These are phyloP conservation scores for Propithecus deckenii DNA, from an alignment of 2,797 vertebrate genomes.

Conservation along the genomic window DNA sequence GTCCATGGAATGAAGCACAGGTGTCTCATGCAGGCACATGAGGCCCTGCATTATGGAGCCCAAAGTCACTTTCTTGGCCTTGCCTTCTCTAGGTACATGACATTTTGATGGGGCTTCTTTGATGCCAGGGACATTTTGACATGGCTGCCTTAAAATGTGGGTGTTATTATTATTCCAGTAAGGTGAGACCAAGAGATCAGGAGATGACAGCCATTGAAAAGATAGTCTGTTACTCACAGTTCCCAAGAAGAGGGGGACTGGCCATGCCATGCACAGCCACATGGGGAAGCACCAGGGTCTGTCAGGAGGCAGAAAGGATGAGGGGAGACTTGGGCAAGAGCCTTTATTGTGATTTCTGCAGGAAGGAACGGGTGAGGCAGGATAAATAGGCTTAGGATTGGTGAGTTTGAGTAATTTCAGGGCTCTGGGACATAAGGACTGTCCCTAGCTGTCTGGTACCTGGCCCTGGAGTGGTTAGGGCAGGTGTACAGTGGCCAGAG, in stretches of 20 bases:
- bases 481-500: background rate
- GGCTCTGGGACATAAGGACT: background rate
- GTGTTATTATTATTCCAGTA: background rate
- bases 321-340: background rate
- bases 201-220: background rate
- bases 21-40: accelerated
- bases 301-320: background rate
- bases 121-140: background rate
- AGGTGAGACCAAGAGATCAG: background rate
- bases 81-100: background rate
- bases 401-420: background rate
- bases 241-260: background rate
- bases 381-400: background rate
- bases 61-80: background rate
- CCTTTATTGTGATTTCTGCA: background rate
- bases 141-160: background rate
- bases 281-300: background rate
- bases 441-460: background rate
- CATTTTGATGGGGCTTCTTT: background rate
- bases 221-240: background rate
- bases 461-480: background rate
- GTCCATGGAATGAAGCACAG: background rate
- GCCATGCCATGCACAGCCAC: too few relatives aligned
- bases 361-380: background rate
- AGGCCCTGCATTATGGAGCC: background rate